Evolutionary conservation across 2,113 vertebrate species (phyloP).

Genomic region (Lophochroa leadbeateri): DNA sequence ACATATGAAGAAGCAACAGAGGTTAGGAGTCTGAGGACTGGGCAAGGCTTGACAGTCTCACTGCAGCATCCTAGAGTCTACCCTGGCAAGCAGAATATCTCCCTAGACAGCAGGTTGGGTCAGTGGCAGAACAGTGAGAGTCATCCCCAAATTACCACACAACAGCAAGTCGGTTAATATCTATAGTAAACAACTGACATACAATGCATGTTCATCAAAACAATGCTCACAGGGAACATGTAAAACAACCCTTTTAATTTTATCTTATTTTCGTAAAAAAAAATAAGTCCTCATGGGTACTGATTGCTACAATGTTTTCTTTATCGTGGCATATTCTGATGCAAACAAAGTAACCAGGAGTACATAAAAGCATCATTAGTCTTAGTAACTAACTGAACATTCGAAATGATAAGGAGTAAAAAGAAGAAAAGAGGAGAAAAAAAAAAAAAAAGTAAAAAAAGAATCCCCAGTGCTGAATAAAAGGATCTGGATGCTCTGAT

Average conservation of each 20-base stretch:
- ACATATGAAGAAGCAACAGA: not conserved
- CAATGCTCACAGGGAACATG: not conserved
- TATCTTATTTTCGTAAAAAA: not conserved
- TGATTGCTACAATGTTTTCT: not conserved
- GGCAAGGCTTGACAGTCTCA: not conserved
- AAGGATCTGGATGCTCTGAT: not conserved
- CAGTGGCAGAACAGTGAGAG: not conserved
- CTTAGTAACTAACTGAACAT: not conserved
- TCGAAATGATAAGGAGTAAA: not conserved
- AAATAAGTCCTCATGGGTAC: not conserved
- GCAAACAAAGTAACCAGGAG: not conserved
- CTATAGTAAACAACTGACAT: not conserved
- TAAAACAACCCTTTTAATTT: not conserved
- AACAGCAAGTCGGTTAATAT: not conserved
- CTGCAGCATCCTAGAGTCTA: not conserved
- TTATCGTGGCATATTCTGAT: not conserved
- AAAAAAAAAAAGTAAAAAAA: not conserved
- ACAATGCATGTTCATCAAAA: not conserved
- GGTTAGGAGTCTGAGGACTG: not conserved
- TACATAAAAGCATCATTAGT: not conserved
- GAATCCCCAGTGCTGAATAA: not conserved
- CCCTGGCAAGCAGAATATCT: not conserved
- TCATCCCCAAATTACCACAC: not conserved
- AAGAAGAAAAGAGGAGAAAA: fast-evolving
- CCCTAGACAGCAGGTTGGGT: not conserved